Conservation (phyloP, 2,797 vertebrate species). For the Novumbra hubbsi region DNA sequence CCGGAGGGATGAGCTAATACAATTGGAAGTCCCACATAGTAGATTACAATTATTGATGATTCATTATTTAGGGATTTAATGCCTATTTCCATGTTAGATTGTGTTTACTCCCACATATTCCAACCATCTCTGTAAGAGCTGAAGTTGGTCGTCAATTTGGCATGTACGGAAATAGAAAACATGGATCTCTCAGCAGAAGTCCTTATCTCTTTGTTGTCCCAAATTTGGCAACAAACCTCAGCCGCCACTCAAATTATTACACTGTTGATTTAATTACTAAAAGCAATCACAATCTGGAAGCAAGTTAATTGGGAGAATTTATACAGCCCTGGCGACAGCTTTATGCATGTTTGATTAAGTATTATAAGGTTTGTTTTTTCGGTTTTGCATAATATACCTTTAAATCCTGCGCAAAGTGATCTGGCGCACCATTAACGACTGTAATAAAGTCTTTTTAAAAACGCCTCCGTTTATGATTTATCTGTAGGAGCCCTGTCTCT, state of each 20-base stretch:
- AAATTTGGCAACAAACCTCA: constrained; percentile 63
- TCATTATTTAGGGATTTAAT: too few relatives aligned
- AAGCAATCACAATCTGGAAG: constrained; percentile 84
- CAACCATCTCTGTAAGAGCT: background rate
- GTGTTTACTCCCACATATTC: too few relatives aligned
- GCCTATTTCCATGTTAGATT: too few relatives aligned
- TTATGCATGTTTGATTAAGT: constrained; percentile 92
- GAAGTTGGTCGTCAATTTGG: background rate
- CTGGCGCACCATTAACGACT: constrained; percentile 76
- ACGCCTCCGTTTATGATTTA: constrained; percentile 78
- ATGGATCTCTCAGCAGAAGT: constrained; percentile 1
- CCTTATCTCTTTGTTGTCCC: constrained; percentile 26
- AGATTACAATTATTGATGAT: too few relatives aligned
- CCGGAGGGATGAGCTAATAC: too few relatives aligned
- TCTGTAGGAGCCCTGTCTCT: constrained; percentile 58
- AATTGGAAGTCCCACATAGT: too few relatives aligned
- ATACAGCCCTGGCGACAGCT: constrained; percentile 81
- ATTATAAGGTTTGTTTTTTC: constrained; percentile 88
- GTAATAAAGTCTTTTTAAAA: constrained; percentile 79
- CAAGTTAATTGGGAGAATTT: constrained; percentile 85
- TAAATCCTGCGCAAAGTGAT: constrained; percentile 75
- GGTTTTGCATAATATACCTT: constrained; percentile 93
- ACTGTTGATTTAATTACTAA: constrained; percentile 86
- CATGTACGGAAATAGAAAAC: background rate
- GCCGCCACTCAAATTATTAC: constrained; percentile 72